Evolutionary conservation across 2,797 vertebrate genomes (phyloP).

Genomic region (Delichon dasypus): DNA sequence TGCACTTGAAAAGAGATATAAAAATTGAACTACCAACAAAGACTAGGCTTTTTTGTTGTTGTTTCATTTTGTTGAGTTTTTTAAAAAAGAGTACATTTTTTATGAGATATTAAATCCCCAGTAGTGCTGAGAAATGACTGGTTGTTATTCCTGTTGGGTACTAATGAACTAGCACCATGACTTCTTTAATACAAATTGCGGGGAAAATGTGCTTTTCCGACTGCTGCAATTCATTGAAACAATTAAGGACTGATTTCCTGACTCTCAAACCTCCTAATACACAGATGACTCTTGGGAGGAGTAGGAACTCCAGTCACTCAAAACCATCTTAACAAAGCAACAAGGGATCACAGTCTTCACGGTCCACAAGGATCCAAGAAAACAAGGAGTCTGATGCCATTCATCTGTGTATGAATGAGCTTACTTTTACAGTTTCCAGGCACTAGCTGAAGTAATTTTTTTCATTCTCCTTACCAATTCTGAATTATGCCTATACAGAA

Average conservation of each 20-base stretch:
- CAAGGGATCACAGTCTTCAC: background rate
- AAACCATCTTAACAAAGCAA: background rate
- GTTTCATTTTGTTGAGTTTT: background rate
- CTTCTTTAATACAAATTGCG: background rate
- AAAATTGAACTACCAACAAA: background rate
- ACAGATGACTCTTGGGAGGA: background rate
- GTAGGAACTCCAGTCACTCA: background rate
- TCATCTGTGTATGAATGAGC: background rate
- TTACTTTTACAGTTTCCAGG: background rate
- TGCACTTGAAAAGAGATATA: background rate
- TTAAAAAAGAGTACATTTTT: background rate
- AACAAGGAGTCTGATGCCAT: background rate
- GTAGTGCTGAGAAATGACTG: background rate
- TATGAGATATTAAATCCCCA: background rate
- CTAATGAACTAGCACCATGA: background rate
- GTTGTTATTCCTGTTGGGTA: background rate
- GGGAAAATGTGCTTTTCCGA: background rate
- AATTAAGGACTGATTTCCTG: background rate
- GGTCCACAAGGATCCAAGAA: background rate
- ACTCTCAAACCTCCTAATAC: background rate
- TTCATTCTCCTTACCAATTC: background rate
- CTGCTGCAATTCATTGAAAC: background rate
- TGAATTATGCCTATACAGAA: background rate
- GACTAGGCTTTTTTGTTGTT: background rate
- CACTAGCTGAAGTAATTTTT: background rate